Evolutionary conservation across 2,113 vertebrate species (phyloP), one percentile per base, ranked within the genome.

Genomic region (Rhabdomys dilectus): DNA sequence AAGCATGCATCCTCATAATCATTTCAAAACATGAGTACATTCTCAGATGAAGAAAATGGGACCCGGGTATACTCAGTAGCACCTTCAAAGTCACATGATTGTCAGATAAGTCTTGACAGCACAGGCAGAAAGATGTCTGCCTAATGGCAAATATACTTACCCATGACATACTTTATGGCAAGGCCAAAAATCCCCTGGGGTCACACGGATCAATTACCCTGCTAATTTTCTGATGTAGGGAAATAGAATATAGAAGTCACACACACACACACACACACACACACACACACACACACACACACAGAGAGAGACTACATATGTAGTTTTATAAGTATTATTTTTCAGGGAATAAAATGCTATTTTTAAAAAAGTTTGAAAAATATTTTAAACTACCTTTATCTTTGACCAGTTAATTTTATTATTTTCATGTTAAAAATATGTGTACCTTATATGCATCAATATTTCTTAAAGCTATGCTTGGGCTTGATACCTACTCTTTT

Each of bases 401-500:
- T 72, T 95, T 70, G 19, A 26, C 19, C 19, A 68, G 17, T 62
- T 88, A 66, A 45, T 78, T 73, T 51, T 70, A 58, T 75, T 53
- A 56, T 84, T 91, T 94, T 95, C 58, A 76, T 34, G 84, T 93
- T 82, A 62, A 62, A 91, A 94, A 53, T 84, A 78, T 75, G 31
- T 3, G 70, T 26, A 45, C 29, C 80, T 94, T 90, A 93, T 82
- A 77, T 80, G 16, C 45, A 62, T 88, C 19, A 82, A 48, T 36
- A 91, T 90, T 91, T 94, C 78, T 95, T 42, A n/a, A 89, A 89
- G 31, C 75, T 96, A n/a, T 21, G 64, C 29, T 70, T 94, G 36
- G 16, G 7, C 42, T 92, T 92, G 53, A 87, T 96, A 78, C 31
- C 36, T 84, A 62, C n/a, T 84, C 56, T 42, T 60, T 60, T 84